phyloP scores from a whole-genome alignment of 2,888 invertebrate species.

The Cephus runcator region DNA sequence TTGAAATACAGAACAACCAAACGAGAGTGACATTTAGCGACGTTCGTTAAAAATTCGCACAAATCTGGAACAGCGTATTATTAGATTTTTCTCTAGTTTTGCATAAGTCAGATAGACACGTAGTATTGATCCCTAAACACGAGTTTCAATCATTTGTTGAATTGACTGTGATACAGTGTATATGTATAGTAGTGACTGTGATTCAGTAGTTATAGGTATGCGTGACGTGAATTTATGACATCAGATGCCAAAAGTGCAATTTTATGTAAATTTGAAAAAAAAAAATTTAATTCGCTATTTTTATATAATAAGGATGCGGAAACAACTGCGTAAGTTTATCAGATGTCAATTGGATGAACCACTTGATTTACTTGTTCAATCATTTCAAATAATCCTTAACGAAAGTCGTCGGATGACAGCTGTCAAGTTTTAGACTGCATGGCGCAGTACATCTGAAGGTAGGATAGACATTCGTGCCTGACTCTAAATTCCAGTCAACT shows the following conservation, averaged over 20 bases:
- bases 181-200: no score
- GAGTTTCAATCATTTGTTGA: background rate
- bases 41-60: background rate
- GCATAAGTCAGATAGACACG: no score
- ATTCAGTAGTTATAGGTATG: no score
- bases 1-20: background rate
- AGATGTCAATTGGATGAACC: no score
- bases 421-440: no score
- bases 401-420: no score
- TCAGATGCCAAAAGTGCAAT: background rate
- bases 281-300: background rate
- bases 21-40: background rate
- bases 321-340: no score
- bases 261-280: background rate
- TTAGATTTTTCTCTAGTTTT: background rate
- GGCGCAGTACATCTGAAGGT: no score
- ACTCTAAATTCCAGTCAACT: background rate
- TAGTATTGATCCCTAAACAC: background rate
- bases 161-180: no score
- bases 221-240: background rate
- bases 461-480: background rate
- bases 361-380: no score
- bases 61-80: background rate
- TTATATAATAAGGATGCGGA: background rate
- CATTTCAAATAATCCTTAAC: no score